Evolutionary conservation across 2,888 invertebrate genomes (phyloP).

Genomic region (Xestia c-nigrum): DNA sequence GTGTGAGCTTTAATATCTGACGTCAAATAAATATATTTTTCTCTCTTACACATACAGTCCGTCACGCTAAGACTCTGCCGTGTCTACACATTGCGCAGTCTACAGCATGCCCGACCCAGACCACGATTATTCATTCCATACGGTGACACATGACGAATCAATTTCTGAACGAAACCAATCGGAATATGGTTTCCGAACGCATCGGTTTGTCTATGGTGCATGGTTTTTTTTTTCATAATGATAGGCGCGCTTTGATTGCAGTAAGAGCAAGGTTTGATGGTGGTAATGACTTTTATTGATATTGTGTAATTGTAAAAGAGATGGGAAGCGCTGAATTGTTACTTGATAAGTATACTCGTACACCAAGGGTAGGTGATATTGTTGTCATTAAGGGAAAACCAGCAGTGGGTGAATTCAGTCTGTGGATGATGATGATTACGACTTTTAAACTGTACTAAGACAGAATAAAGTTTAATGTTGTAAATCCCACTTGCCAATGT

Average conservation of each 20-base stretch:
- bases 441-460: neutral
- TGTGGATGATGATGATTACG: neutral
- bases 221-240: slow-evolving; percentile 57
- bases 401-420: neutral
- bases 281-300: slow-evolving; percentile 54
- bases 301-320: slow-evolving; percentile 6
- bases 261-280: slow-evolving; percentile 34
- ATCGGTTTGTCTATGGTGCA: slow-evolving; percentile 68
- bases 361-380: neutral
- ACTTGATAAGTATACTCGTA: too few relatives aligned
- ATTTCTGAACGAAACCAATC: slow-evolving; percentile 82
- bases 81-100: slow-evolving; percentile 71
- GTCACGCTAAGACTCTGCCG: slow-evolving; percentile 24
- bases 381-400: neutral
- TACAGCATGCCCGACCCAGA: slow-evolving; percentile 67
- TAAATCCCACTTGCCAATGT: neutral
- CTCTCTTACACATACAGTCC: neutral
- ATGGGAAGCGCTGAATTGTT: neutral
- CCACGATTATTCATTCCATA: slow-evolving; percentile 88
- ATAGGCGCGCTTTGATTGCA: slow-evolving; percentile 64
- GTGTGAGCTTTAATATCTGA: too few relatives aligned
- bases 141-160: slow-evolving; percentile 90
- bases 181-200: slow-evolving; percentile 69
- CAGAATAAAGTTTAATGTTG: neutral
- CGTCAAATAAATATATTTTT: too few relatives aligned